These are phyloP conservation scores for Galaxias olidus DNA, from an alignment of 2,797 vertebrate genomes.

Conservation along the genomic window DNA sequence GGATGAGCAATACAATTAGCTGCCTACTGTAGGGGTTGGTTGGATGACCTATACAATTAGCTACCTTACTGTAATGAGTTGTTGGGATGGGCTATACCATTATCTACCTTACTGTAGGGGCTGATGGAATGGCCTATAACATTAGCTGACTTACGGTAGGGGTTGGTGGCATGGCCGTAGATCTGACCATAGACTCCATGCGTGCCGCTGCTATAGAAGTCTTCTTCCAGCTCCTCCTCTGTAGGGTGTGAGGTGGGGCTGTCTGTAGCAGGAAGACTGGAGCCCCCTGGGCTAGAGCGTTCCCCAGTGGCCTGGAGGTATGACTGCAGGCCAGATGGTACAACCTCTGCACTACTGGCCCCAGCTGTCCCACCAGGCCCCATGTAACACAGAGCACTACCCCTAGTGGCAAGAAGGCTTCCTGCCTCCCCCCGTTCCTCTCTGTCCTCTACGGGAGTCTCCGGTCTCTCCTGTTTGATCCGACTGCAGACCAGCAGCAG, in stretches of 20 bases:
- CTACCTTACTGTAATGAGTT: neutral
- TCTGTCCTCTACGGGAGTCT: slow-evolving; percentile 67
- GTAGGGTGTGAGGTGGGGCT: slow-evolving; percentile 94
- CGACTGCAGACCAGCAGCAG: slow-evolving; percentile 86
- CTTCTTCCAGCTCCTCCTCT: slow-evolving; percentile 93
- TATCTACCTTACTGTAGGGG: slow-evolving; percentile 32
- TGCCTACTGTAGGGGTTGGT: slow-evolving; percentile 79
- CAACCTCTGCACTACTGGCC: slow-evolving; percentile 33
- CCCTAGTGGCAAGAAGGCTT: slow-evolving; percentile 59
- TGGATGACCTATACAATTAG: slow-evolving; percentile 70
- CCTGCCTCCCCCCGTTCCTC: slow-evolving; percentile 44
- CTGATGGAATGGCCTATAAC: neutral
- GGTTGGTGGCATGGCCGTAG: slow-evolving; percentile 83
- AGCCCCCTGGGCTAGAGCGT: slow-evolving; percentile 88
- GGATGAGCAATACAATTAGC: neutral
- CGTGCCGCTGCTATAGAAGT: slow-evolving; percentile 85
- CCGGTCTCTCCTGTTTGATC: slow-evolving; percentile 90
- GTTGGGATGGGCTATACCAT: neutral
- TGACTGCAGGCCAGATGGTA: slow-evolving; percentile 78
- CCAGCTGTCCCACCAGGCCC: slow-evolving; percentile 66
- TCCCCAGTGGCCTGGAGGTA: slow-evolving; percentile 84
- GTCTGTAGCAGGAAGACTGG: slow-evolving; percentile 91
- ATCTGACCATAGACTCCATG: slow-evolving; percentile 88
- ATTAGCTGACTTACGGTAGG: slow-evolving; percentile 73
- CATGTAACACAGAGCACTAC: slow-evolving; percentile 72